Evolutionary conservation across 2,888 invertebrate genomes (phyloP), one percentile per base, ranked within the genome.

Genomic region (Luperina nickerlii): DNA sequence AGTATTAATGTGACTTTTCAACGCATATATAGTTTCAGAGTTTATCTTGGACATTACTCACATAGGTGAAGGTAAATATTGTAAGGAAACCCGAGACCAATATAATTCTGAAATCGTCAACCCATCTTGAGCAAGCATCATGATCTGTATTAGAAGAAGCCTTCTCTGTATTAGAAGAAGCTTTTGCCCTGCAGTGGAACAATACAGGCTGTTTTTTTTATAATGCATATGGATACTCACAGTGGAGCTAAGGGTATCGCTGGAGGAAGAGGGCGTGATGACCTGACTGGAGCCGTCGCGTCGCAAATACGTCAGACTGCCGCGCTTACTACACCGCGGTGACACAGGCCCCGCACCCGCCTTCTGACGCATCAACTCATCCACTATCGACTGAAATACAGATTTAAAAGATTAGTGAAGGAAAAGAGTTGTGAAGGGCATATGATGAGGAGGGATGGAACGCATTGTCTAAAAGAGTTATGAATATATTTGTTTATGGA

Each of bases 321-420:
- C 97, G 92, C 97, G 96, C 88, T 95, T 98, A 89, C 97, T 93
- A 88, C 92, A 95, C 68, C 97, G 97, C 85, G 97, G 97, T 3
- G 97, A 94, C 90, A 89, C 89, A 42, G 97, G 97, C 20, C 97
- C 97, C 2, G 96, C 94, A 45, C 98, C 98, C 91, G 97, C 97
- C 91, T 98, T 98, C 93, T 98, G 98, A 72, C 98, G 97, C 94
- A 98, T 97, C 89, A 99, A 96, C 94, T 99, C 99, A 92, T 99
- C 99, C 1, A 99, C 99, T 97, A 99, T 99, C 11, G 98, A 98
- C 97, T 99, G 98, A 0, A 90, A 90, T 18, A 62, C 7, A 78
- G n/a, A 48, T 51, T 74, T 20, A 57, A 1, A 70, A n/a, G 8
- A 73, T 73, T 68, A 45, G 70, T 62, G 18, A n/a, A n/a, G 24